Evolutionary conservation across 1,140 invertebrate genomes (phyloP).

Genomic region (Drosophila murphyi): DNA sequence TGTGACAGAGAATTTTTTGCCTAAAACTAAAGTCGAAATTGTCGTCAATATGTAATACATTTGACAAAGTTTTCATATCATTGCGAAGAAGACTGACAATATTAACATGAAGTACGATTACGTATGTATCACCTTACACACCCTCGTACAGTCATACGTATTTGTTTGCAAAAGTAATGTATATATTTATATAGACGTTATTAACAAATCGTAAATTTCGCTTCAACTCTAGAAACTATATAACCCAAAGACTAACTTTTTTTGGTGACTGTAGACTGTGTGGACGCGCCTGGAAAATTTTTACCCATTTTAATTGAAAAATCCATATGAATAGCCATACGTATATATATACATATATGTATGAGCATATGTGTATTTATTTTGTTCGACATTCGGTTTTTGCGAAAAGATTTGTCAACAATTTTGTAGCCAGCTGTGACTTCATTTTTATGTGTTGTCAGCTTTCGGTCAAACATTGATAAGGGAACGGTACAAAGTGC

Average conservation of each 20-base stretch:
- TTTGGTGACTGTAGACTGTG: slow-evolving; percentile 33
- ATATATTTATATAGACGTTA: not conserved
- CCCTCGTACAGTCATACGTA: not conserved
- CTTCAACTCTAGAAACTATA: not conserved
- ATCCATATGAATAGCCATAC: slow-evolving; percentile 33
- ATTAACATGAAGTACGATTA: not conserved
- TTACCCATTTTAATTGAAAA: slow-evolving; percentile 31
- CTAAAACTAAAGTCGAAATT: slow-evolving; percentile 3
- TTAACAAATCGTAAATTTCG: not conserved
- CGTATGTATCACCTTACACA: not conserved
- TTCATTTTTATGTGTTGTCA: slow-evolving; percentile 28
- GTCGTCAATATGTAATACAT: not conserved
- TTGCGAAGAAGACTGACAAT: slow-evolving; percentile 1
- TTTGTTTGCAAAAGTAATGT: not conserved
- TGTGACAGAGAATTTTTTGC: slow-evolving; percentile 5
- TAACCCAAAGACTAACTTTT: slow-evolving; percentile 39
- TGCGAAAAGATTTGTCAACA: slow-evolving; percentile 13
- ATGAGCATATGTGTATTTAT: slow-evolving; percentile 18
- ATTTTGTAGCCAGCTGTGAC: slow-evolving; percentile 3
- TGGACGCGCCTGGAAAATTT: slow-evolving; percentile 55
- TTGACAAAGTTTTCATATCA: not conserved
- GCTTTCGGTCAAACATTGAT: slow-evolving; percentile 43
- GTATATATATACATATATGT: too few species aligned
- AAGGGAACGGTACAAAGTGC: slow-evolving; percentile 56
- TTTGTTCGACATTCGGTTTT: slow-evolving; percentile 2